Base-by-base conservation (phyloP, 2,113 vertebrate genomes). In the Eulacestoma nigropectus region DNA sequence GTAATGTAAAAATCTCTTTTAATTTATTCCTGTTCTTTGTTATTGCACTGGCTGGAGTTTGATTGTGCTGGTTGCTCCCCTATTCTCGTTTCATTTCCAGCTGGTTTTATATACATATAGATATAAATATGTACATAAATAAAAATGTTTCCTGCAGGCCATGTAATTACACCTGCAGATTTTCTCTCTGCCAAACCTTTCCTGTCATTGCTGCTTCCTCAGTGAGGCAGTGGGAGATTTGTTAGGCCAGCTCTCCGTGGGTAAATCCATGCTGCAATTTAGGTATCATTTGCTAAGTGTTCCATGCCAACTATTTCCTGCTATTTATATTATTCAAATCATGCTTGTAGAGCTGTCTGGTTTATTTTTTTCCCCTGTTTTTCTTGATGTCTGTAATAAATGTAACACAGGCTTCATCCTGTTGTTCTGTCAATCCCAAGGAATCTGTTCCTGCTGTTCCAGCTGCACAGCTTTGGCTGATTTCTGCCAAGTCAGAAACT, bases 271-370 rank as follows among this genome's bases (percentile, higher is more conserved):
- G 42, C 81, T 75, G 87, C 77, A 89, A 9, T 89, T 95, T 72
- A 84, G n/a, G 10, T 87, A 37, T 91, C 35, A 70, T 95, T 91
- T 92, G 69, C 87, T 87, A 81, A 89, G 32, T 79, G 83, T 70
- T 94, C 73, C 64, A 33, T 70, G 53, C 77, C 80, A 72, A 8
- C 52, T 78, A 30, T 84, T 88, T 75, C 82, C 84, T 92, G 35
- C 64, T 95, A 19, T 77, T 95, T 79, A 59, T 80, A 44, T 73
- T 87, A 83, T 80, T 89, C 73, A 65, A 37, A 87, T 89, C 47
- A 29, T 68, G 46, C 70, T 83, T 39, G 35, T 23, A 70, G 55
- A 93, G 55, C 29, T 52, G 78, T 80, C 44, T 37, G 21, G 22
- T 80, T 63, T 42, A 10, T 33, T 30, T 27, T 8, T 22, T 8